A percentile compares a stretch with the other conserved stretches of the same genome.
These are phyloP conservation scores for Xiphophorus maculatus DNA, from an alignment of 2,113 vertebrate genomes.

Conservation along the genomic window DNA sequence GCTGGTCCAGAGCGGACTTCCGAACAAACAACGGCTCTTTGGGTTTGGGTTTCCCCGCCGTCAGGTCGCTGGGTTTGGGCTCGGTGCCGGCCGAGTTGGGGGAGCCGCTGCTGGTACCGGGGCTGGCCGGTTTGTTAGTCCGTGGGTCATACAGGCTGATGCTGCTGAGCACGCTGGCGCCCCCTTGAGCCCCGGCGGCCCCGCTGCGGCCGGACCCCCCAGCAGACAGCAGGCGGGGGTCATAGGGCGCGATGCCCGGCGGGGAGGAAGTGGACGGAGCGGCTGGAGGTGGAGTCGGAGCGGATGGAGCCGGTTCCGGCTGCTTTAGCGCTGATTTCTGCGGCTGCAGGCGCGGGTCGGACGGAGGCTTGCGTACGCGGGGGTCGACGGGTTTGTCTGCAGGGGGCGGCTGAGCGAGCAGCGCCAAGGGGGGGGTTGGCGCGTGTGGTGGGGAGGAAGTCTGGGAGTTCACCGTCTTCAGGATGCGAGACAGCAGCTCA, in stretches of 20 bases:
- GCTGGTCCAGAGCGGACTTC: slow-evolving; percentile 89
- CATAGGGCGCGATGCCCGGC: slow-evolving; percentile 86
- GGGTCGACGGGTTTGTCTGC: slow-evolving; percentile 89
- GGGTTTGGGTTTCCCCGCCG: slow-evolving; percentile 71
- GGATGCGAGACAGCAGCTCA: slow-evolving; percentile 89
- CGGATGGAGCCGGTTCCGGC: slow-evolving; percentile 37
- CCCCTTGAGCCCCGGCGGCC: slow-evolving; percentile 66
- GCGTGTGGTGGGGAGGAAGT: slow-evolving; percentile 62
- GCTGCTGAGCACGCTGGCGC: slow-evolving; percentile 88
- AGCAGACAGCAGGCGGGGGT: slow-evolving; percentile 85
- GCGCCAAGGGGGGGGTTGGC: background rate
- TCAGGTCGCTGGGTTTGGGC: slow-evolving; percentile 62
- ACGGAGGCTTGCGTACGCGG: slow-evolving; percentile 81
- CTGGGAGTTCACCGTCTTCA: slow-evolving; percentile 87
- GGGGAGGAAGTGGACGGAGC: slow-evolving; percentile 65
- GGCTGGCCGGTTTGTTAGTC: slow-evolving; percentile 79
- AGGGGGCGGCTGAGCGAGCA: slow-evolving; percentile 29
- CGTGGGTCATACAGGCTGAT: slow-evolving; percentile 93
- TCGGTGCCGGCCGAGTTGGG: slow-evolving; percentile 53
- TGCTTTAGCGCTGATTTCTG: slow-evolving; percentile 79
- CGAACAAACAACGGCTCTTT: slow-evolving; percentile 91
- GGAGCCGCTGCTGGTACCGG: slow-evolving; percentile 50
- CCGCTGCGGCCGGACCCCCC: slow-evolving; percentile 78
- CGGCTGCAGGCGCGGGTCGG: slow-evolving; percentile 85
- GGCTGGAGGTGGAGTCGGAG: slow-evolving; percentile 34